phyloP scores from a whole-genome alignment of 2,888 invertebrate species.

The Eretmocerus hayati region DNA sequence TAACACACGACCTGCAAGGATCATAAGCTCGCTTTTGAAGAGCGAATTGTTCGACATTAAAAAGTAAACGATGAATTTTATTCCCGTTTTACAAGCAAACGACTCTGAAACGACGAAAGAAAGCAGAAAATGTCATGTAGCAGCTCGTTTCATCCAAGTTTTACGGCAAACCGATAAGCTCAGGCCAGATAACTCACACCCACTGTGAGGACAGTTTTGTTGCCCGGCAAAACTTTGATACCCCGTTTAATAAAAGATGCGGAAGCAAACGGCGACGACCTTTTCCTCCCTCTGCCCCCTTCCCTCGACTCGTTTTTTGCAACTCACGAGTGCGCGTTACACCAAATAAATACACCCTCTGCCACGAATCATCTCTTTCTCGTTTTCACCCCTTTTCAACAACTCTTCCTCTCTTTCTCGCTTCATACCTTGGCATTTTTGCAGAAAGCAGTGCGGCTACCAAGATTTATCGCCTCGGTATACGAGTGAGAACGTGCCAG shows the following conservation, averaged over 20 bases:
- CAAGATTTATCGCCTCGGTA: background rate
- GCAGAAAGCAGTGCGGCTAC: no score
- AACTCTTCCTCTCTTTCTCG: background rate
- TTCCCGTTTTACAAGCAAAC: no score
- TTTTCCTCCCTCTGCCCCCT: conserved; percentile 1
- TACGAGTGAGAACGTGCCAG: conserved; percentile 19
- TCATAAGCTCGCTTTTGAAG: no score
- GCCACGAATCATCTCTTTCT: background rate
- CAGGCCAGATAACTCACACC: no score
- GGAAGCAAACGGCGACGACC: conserved; percentile 6
- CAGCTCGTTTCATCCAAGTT: no score
- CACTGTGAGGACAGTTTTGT: background rate
- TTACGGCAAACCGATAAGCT: background rate
- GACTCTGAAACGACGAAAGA: no score
- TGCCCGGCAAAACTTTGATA: conserved; percentile 8
- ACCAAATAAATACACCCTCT: conserved; percentile 9
- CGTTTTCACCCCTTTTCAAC: background rate
- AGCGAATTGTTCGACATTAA: no score
- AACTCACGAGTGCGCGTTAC: no score
- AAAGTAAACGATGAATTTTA: no score
- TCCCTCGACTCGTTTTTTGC: no score
- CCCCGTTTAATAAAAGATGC: conserved; percentile 19
- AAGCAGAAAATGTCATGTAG: no score
- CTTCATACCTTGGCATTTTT: background rate
- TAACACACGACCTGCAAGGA: no score